A percentile compares a stretch with the other conserved stretches of the same genome.
Evolutionary conservation across 2,113 vertebrate genomes (phyloP).

Genomic region (Myotis brandtii): DNA sequence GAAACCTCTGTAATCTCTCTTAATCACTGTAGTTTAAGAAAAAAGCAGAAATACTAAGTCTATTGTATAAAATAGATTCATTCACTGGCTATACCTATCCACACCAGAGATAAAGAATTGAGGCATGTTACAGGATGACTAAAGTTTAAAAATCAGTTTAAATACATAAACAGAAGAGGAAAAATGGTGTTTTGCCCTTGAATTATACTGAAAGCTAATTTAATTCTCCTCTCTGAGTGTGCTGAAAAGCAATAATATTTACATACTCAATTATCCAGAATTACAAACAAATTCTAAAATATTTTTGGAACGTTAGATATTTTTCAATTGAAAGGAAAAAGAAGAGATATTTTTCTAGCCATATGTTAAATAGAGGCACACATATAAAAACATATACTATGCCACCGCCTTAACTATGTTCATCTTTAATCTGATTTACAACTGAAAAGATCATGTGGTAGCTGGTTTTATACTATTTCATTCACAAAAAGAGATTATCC

Average conservation of each 20-base stretch:
- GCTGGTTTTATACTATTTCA: constrained; percentile 55
- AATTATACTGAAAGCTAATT: neutral
- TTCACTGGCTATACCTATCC: neutral
- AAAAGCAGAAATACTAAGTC: neutral
- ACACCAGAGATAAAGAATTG: neutral
- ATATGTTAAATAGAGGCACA: neutral
- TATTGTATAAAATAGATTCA: neutral
- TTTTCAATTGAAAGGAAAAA: neutral
- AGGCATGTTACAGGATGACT: neutral
- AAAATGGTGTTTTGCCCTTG: neutral
- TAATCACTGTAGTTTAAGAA: neutral
- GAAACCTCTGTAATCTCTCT: neutral
- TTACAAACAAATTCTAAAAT: constrained; percentile 40
- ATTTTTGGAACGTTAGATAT: neutral
- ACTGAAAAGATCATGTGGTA: constrained; percentile 30
- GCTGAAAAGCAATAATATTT: neutral
- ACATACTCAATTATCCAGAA: constrained; percentile 3
- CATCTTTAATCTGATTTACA: constrained; percentile 43
- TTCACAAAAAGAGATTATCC: constrained; percentile 58
- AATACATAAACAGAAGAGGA: constrained; percentile 1
- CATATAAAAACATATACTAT: neutral
- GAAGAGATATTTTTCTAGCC: neutral
- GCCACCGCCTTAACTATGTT: neutral
- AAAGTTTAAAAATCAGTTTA: constrained; percentile 31
- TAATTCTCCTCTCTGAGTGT: neutral